Base-by-base conservation (phyloP, 2,113 vertebrate genomes). In the Hippolais icterina region DNA sequence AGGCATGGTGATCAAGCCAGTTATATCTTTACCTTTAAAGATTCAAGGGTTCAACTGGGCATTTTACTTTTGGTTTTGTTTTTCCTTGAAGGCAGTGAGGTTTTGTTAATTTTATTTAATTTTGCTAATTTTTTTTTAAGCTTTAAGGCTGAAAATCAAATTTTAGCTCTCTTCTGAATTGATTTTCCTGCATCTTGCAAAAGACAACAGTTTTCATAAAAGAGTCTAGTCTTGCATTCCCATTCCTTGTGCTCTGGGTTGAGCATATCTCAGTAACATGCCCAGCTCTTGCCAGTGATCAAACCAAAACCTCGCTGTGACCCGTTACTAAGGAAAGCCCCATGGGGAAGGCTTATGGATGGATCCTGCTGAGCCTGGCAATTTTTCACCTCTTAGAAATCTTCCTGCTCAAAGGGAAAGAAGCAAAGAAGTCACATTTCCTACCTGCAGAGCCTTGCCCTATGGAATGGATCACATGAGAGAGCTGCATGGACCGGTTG, bases 401-500 rank as follows among this genome's bases (percentile, higher is more conserved):
- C 23, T 1, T 20, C n/a, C 44, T 82, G 23, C 39, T 61, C 27
- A 68, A 47, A 11, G 9, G 46, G 59, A 69, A 83, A 77, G 8
- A 35, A 68, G 53, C 31, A 76, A 76, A 78, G 6, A n/a, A 76
- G 41, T 69, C 88, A 61, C 85, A 88, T 83, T 85, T 56, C 50
- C 92, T 53, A 75, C 68, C 54, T 80, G 54, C 54, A 70, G 78
- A 77, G 54, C 85, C 33, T 86, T 88, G 71, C 82, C 57, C 44
- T 50, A 2, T 0, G 3, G 79, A 22, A 42, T 39, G 53, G 42
- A 66, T 81, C 80, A 86, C 41, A 64, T 42, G 59, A 77, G 41
- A 15, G 35, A 44, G 31, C 57, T 29, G 8, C 84, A 46, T 2
- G 61, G 76, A 42, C 29, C 0, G 0, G 17, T 0, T 61, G 50